phyloP scores from a whole-genome alignment of 2,888 invertebrate genomes.

The Drosophila incognita region DNA sequence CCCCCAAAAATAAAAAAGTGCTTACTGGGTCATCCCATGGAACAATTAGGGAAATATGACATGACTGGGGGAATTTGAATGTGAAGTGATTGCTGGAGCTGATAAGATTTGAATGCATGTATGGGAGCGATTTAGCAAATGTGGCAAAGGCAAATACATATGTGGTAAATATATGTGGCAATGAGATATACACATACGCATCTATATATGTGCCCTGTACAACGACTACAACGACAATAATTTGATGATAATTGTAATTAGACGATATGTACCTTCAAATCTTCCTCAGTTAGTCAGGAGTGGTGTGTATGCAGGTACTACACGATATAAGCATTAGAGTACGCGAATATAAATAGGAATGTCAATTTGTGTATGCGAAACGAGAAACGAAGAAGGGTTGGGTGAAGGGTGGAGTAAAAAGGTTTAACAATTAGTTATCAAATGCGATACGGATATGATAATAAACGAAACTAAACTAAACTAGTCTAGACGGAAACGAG shows the following conservation, averaged over 20 bases:
- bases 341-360: constrained; percentile 30
- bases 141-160: neutral
- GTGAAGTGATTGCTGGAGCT: constrained; percentile 21
- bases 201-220: constrained; percentile 46
- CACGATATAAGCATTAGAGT: constrained; percentile 57
- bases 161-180: constrained; percentile 8
- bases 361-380: constrained; percentile 47
- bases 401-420: constrained; percentile 47
- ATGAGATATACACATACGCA: constrained; percentile 16
- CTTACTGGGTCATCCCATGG: constrained; percentile 25
- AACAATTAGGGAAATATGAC: constrained; percentile 24
- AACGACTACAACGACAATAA: constrained; percentile 55
- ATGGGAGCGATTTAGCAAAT: constrained; percentile 13
- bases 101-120: constrained; percentile 8
- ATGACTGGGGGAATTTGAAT: constrained; percentile 29
- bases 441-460: constrained; percentile 53
- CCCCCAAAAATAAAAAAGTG: constrained; percentile 20
- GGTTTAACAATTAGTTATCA: constrained; percentile 62
- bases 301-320: constrained; percentile 73
- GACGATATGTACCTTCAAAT: constrained; percentile 82
- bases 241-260: constrained; percentile 47
- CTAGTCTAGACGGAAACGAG: constrained; percentile 36
- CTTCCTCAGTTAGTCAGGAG: constrained; percentile 84
- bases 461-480: constrained; percentile 46
- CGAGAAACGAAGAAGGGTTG: constrained; percentile 9